Percentiles rank a stretch among this genome's conserved stretches.
These are phyloP conservation scores for Zeuzera pyrina DNA, from an alignment of 2,888 invertebrate genomes.

Conservation along the genomic window DNA sequence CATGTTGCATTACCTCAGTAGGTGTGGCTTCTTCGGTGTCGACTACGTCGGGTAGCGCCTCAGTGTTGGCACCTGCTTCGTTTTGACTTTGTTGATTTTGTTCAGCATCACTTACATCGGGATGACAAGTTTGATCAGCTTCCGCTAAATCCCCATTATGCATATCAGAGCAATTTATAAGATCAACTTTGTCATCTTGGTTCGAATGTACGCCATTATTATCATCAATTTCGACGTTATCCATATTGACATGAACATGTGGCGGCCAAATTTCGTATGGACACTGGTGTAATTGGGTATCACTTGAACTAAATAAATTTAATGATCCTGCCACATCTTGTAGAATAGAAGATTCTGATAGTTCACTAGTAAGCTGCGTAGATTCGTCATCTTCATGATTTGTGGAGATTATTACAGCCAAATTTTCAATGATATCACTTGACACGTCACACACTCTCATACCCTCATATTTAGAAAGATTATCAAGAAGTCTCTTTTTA, in stretches of 20 bases:
- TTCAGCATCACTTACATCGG: slow-evolving; percentile 31
- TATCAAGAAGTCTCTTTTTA: slow-evolving; percentile 46
- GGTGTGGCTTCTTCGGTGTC: slow-evolving; percentile 67
- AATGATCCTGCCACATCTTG: slow-evolving; percentile 65
- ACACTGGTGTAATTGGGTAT: slow-evolving; percentile 48
- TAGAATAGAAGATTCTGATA: slow-evolving; percentile 44
- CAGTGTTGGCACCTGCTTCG: slow-evolving; percentile 33
- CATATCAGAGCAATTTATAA: slow-evolving; percentile 65
- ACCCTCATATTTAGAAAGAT: slow-evolving; percentile 56
- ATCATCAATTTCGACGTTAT: slow-evolving; percentile 37
- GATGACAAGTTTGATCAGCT: slow-evolving; percentile 81
- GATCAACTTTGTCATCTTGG: slow-evolving; percentile 58
- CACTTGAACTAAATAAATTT: slow-evolving; percentile 51
- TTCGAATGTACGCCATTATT: slow-evolving; percentile 39
- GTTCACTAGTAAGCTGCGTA: slow-evolving; percentile 30
- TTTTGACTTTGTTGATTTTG: slow-evolving; percentile 23
- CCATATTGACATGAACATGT: slow-evolving; percentile 50
- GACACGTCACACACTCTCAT: slow-evolving; percentile 54
- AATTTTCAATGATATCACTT: slow-evolving; percentile 50
- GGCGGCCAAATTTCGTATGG: slow-evolving; percentile 59
- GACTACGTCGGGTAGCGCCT: slow-evolving; percentile 58
- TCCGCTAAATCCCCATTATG: slow-evolving; percentile 85
- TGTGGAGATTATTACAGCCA: slow-evolving; percentile 36
- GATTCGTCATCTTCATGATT: slow-evolving; percentile 34
- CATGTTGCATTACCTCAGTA: slow-evolving; percentile 66